Base-by-base conservation (phyloP, 1,140 invertebrate species). In the Parasteatoda tepidariorum region DNA sequence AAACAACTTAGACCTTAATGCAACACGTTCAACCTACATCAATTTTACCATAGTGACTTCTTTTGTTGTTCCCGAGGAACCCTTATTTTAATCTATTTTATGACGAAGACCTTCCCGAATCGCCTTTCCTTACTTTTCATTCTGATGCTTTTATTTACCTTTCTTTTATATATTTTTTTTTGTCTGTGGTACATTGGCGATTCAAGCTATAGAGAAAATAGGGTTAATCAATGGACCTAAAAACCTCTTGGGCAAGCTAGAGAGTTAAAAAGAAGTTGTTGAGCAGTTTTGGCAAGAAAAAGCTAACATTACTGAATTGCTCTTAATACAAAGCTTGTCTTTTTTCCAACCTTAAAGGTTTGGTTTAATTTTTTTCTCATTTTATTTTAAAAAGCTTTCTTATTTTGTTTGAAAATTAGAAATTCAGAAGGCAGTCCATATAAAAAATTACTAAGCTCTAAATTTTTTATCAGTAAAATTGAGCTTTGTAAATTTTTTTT, bases 51-150 rank as follows among this genome's bases (percentile, higher is more conserved):
- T 67, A n/a, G n/a, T 18, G 6, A 6, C n/a, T 30, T 67, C 26
- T 31, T 26, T 55, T 73, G 2, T 68, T 59, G n/a, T 31, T 66
- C 31, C 15, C 15, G 18, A 22, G 61, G 30, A 68, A 26, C 62
- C 67, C 75, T 79, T 68, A 79, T 79, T 79, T 79, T 79, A 79
- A 79, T 79, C 76, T 68, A 67, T 61, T 79, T 79, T 68, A 64
- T 79, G 76, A 61, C 28, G 15, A 31, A 22, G 66, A 55, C 64
- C 41, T 31, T 59, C 64, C n/a, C 33, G 64, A 68, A 79, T 68
- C 55, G 62, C 48, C 68, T 67, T 66, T 76, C 48, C 59, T 75
- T 68, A 57, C 61, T 79, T 9, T 67, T 79, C 68, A 57, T 55
- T 57, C 48, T 30, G 24, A 11, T 48, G 24, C 24, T 66, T 75